Evolutionary conservation across 2,797 vertebrate genomes (phyloP), one percentile per base, ranked within the genome.

Genomic region (Pseudotriccus pelzelni): DNA sequence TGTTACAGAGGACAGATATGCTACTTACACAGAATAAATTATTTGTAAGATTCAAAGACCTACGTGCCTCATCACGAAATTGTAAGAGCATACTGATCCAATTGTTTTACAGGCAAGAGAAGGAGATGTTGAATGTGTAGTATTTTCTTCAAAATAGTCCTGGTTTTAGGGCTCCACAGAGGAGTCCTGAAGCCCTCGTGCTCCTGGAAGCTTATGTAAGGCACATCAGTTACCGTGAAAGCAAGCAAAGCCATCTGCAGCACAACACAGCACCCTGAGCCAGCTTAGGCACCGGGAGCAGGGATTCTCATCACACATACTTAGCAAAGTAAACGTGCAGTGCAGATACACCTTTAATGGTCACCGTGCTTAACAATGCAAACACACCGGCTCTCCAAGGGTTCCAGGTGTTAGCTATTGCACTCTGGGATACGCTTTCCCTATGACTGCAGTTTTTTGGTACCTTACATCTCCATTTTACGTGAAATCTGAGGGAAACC

Each of bases 211-310:
- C 47, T 84, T 82, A 80, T 2, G 15, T 69, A 84, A 93, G 87
- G 28, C 41, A 9, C 78, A 67, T 14, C 30, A 60, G 60, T 27
- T 16, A 21, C 70, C 21, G 7, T 2, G 52, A 63, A 56, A 70
- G 69, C 49, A 58, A 91, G 80, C 67, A 47, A 52, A 92, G 89
- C 74, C 70, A 82, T 7, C 47, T 73, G 81, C 87, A 79, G 84
- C 39, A 19, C 13, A 58, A n/a, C 1, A 24, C 46, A 34, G 86
- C 9, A 46, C 60, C 20, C 63, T 43, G 62, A 78, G 66, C 50
- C 27, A 60, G 53, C 75, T 43, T 50, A 13, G 34, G 52, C 94
- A 84, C 58, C 87, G 81, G 72, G 12, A 76, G 60, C 69, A 68
- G 66, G 1, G 44, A 52, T 43, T 81, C 73, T 41, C 58, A 84